phyloP scores from a whole-genome alignment of 1,140 invertebrate genomes.

The Bombus confusus region DNA sequence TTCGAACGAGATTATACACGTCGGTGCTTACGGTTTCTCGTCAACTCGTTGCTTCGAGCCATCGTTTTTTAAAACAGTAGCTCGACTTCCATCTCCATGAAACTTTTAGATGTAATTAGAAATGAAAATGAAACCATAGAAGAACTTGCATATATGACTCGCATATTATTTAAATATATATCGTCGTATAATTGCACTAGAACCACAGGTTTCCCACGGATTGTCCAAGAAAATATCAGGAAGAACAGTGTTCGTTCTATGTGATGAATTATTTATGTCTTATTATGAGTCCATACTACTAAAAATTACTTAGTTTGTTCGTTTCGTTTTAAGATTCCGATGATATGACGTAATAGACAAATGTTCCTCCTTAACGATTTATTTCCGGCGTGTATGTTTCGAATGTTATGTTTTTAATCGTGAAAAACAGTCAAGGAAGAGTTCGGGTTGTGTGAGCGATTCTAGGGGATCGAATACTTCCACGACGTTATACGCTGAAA shows the following conservation, averaged over 20 bases:
- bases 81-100: background rate
- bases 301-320: background rate
- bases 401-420: background rate
- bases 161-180: background rate
- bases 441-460: background rate
- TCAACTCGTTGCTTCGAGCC: background rate
- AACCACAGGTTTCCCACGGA: too few relatives aligned
- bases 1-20: slow-evolving; percentile 32
- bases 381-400: background rate
- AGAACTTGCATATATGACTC: too few relatives aligned
- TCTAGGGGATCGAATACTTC: background rate
- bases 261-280: background rate
- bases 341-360: background rate
- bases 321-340: background rate
- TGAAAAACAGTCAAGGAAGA: background rate
- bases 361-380: background rate
- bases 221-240: background rate
- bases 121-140: slow-evolving; percentile 2
- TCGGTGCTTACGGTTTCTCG: slow-evolving; percentile 34
- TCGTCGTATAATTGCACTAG: background rate
- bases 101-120: slow-evolving; percentile 43
- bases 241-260: background rate
- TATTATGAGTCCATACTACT: background rate
- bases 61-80: background rate
- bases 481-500: background rate